Evolutionary conservation across 2,797 vertebrate genomes (phyloP).

Genomic region (Arnoldichthys spilopterus): DNA sequence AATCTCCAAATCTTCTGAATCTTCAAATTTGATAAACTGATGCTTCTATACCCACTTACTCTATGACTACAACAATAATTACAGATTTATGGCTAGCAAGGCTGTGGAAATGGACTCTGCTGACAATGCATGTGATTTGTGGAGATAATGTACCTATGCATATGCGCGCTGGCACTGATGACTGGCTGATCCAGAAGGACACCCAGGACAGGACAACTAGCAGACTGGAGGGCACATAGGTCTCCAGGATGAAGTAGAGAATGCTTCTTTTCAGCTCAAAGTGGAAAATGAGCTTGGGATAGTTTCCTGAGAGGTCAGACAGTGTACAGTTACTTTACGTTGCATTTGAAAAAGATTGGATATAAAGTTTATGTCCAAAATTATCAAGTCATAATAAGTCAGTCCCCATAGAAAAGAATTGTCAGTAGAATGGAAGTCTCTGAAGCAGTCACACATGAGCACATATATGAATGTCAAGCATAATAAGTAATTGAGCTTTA

Average conservation of each 20-base stretch:
- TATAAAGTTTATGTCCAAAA: not conserved
- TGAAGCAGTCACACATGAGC: no score
- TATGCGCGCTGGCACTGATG: constrained; percentile 89
- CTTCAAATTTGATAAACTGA: not conserved
- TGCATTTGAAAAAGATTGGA: not conserved
- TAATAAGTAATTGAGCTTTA: no score
- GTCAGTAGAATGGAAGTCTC: no score
- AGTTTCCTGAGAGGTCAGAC: constrained; percentile 73
- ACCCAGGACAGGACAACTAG: constrained; percentile 93
- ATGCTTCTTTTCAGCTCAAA: constrained; percentile 93
- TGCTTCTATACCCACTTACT: not conserved
- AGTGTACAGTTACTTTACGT: not conserved
- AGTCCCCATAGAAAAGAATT: no score
- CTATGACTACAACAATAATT: not conserved
- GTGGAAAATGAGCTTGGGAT: constrained; percentile 89
- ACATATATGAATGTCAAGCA: not conserved
- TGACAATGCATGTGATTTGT: not conserved
- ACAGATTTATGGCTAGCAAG: not conserved
- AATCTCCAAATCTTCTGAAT: no score
- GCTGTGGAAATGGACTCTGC: not conserved
- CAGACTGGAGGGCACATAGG: constrained; percentile 89
- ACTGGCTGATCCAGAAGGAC: constrained; percentile 93
- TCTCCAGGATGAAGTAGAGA: constrained; percentile 91
- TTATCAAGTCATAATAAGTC: no score
- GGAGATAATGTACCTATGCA: constrained; percentile 83